Base-by-base conservation (phyloP, 2,888 invertebrate genomes). In the Chaitophorus viminalis region DNA sequence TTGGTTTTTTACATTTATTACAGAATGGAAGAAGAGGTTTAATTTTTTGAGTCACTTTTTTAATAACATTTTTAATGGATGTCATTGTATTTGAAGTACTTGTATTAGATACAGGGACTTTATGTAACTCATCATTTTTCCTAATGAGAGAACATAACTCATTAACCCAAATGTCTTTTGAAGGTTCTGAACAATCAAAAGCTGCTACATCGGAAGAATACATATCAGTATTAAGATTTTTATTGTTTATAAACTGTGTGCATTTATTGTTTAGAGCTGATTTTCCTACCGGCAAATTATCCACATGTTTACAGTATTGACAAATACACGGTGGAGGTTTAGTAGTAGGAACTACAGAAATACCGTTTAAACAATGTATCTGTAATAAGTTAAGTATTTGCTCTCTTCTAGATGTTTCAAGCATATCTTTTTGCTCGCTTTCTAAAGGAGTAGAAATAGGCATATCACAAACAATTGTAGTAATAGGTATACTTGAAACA, bases 291-390 rank as follows among this genome's bases (percentile, higher is more conserved):
- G 86, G 54, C 21, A 86, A 74, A 31, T 60, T 79, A 79, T 60
- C 60, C 0, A 86, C 79, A 60, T 9, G 14, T 14, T 14, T 29
- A 18, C 86, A 78, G 21, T 33, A 36, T 5, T 52, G 18, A 85
- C 85, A 85, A 70, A 0, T 6, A n/a, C 85, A 85, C 21, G 29
- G 21, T 11, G 46, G 11, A n/a, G 85, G 85, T 70, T 77, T 85
- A 68, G 68, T 17, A 18, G 29, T 33, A 36, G 70, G 68, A 17
- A 31, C 11, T 36, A 52, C 6, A 21, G 25, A 39, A 29, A 76
- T 75, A 65, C 31, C 31, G 1, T 76, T 5, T 9, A 46, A 17
- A 76, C 65, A 84, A 39, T 21, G 29, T 17, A 11, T 46, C 8
- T 76, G 65, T 65, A 84, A 76, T 74, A 84, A 25, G 17, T 39